phyloP scores from a whole-genome alignment of 2,888 invertebrate genomes.

The Sminthurinus aureus region DNA sequence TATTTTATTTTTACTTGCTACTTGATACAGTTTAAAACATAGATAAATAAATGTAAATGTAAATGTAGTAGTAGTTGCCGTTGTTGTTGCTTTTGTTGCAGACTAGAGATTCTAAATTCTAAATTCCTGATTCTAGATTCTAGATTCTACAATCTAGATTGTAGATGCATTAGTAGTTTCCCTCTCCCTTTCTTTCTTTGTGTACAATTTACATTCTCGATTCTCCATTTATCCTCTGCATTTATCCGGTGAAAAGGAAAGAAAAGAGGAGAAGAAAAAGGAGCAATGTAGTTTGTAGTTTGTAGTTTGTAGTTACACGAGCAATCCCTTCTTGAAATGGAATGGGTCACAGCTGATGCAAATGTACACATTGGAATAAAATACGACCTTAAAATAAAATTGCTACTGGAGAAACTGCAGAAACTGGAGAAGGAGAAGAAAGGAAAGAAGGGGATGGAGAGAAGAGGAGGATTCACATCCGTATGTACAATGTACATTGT shows the following conservation, averaged over 20 bases:
- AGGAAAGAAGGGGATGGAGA: conserved; percentile 7
- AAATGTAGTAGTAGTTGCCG: background rate
- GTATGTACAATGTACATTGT: too few species aligned
- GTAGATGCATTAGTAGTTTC: too few species aligned
- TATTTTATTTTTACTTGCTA: background rate
- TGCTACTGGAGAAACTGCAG: background rate
- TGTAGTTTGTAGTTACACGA: background rate
- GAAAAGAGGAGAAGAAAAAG: background rate
- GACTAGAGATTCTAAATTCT: background rate
- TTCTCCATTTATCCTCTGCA: too few species aligned
- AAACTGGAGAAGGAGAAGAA: background rate
- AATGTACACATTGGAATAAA: conserved; percentile 31
- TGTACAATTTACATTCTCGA: too few species aligned
- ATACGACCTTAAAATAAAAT: conserved; percentile 24
- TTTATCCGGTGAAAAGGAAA: background rate
- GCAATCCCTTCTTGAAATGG: background rate
- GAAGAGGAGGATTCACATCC: background rate
- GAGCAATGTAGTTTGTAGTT: background rate
- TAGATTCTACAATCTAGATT: too few species aligned
- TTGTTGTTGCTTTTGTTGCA: background rate
- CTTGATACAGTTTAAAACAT: background rate
- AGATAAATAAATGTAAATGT: background rate
- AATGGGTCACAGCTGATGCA: conserved; percentile 37
- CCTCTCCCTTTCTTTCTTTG: too few species aligned
- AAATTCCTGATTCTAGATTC: too few species aligned